Evolutionary conservation across 2,113 vertebrate genomes (phyloP).

Genomic region (Eulemur macaco): DNA sequence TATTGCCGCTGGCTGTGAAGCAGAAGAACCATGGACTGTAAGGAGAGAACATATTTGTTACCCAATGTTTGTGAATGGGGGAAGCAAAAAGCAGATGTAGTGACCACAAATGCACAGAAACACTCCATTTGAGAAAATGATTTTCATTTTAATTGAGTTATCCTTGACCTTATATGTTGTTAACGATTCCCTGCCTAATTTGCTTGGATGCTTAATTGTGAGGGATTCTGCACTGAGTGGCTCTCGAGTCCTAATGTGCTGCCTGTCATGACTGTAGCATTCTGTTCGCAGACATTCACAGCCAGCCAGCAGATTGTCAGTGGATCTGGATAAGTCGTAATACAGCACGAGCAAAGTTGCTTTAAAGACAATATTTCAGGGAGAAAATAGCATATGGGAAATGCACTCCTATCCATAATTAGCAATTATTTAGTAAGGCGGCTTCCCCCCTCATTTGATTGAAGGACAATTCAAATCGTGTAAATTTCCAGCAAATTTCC

Average conservation of each 20-base stretch:
- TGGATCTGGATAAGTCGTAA: conserved; percentile 83
- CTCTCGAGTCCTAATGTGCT: conserved; percentile 84
- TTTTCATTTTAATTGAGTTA: conserved; percentile 85
- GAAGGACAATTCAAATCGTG: conserved; percentile 73
- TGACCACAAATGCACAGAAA: conserved; percentile 73
- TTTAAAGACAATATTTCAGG: conserved; percentile 81
- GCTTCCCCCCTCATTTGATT: conserved; percentile 61
- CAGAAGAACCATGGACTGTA: conserved; percentile 97
- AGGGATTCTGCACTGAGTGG: conserved; percentile 85
- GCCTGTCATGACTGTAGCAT: conserved; percentile 82
- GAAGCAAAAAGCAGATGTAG: conserved; percentile 47
- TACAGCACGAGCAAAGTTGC: conserved; percentile 79
- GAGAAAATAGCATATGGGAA: conserved; percentile 82
- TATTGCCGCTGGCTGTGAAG: conserved; percentile 98
- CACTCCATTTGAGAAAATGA: conserved; percentile 81
- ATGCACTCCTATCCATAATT: conserved; percentile 76
- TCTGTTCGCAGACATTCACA: conserved; percentile 83
- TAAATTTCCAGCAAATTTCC: conserved; percentile 70
- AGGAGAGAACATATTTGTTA: conserved; percentile 80
- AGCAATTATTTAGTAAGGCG: conserved; percentile 79
- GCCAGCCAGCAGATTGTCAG: conserved; percentile 86
- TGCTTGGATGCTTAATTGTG: conserved; percentile 86
- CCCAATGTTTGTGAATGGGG: conserved; percentile 60
- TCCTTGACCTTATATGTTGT: conserved; percentile 86
- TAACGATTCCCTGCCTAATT: conserved; percentile 87